Conservation (phyloP, 1,140 invertebrate genomes). For the Nebria ingens region DNA sequence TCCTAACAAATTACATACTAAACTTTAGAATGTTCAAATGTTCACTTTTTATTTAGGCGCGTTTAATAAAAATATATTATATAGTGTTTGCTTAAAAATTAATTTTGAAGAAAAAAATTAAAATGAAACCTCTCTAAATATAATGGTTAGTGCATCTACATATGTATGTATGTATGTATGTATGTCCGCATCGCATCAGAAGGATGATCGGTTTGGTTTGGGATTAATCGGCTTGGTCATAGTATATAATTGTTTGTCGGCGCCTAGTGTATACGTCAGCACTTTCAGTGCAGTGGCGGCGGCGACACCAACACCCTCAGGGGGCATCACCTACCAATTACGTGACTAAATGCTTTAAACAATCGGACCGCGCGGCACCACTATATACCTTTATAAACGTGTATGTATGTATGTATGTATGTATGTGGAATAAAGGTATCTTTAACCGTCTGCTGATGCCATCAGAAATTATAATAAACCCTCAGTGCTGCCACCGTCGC, state of each 20-base stretch:
- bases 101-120: no score
- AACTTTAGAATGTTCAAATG: no score
- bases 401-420: neutral
- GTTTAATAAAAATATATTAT: no score
- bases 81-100: no score
- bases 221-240: no score
- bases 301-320: neutral
- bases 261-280: conserved; percentile 11
- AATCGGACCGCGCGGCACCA: neutral
- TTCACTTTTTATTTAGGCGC: no score
- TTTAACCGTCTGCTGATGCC: no score
- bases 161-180: conserved; percentile 6
- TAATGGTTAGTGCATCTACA: neutral
- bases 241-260: conserved; percentile 13
- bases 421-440: no score
- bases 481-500: no score
- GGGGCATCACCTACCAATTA: conserved; percentile 9
- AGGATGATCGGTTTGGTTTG: no score
- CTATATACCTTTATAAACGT: neutral
- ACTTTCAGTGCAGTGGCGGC: neutral
- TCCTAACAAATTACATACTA: no score
- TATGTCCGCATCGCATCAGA: neutral
- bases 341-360: conserved; percentile 15
- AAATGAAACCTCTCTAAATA: neutral
- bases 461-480: no score